These are phyloP conservation scores for Xyrauchen texanus DNA, from an alignment of 2,113 vertebrate species.

Conservation along the genomic window DNA sequence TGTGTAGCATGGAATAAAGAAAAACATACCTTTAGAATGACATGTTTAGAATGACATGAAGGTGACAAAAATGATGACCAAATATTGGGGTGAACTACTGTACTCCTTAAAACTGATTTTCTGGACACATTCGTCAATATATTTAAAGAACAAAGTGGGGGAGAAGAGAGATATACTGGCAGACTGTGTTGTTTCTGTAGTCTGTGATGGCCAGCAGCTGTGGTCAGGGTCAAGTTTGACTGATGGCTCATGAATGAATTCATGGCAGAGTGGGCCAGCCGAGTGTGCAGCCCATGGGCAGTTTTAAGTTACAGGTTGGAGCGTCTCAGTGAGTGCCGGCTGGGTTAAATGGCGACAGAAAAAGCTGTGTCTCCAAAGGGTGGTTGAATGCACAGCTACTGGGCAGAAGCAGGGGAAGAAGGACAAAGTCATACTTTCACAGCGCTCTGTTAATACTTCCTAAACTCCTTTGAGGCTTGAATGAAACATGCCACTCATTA, in stretches of 20 bases:
- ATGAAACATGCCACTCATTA: background rate
- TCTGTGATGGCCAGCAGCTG: background rate
- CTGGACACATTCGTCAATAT: background rate
- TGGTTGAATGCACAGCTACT: too few relatives aligned
- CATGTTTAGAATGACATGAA: too few relatives aligned
- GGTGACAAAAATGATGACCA: too few relatives aligned
- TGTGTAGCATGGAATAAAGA: too few relatives aligned
- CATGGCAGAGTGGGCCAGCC: slow-evolving; percentile 10
- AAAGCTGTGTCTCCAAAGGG: background rate
- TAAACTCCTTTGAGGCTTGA: background rate
- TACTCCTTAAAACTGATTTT: background rate
- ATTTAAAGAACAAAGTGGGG: background rate
- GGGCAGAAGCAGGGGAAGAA: too few relatives aligned
- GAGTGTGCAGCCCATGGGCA: slow-evolving; percentile 4
- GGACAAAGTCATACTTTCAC: background rate
- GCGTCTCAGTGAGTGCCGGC: background rate
- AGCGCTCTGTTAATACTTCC: background rate
- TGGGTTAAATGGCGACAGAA: slow-evolving; percentile 26
- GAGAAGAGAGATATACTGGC: background rate
- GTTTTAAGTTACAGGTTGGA: slow-evolving; percentile 28
- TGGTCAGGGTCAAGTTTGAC: slow-evolving; percentile 26
- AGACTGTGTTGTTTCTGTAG: slow-evolving; percentile 19
- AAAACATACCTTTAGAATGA: too few relatives aligned
- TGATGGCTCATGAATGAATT: slow-evolving; percentile 36
- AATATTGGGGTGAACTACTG: too few relatives aligned